A percentile compares a stretch with the other conserved stretches of the same genome.
Conservation (phyloP, 2,113 vertebrate genomes). For the Lanius ludovicianus region DNA sequence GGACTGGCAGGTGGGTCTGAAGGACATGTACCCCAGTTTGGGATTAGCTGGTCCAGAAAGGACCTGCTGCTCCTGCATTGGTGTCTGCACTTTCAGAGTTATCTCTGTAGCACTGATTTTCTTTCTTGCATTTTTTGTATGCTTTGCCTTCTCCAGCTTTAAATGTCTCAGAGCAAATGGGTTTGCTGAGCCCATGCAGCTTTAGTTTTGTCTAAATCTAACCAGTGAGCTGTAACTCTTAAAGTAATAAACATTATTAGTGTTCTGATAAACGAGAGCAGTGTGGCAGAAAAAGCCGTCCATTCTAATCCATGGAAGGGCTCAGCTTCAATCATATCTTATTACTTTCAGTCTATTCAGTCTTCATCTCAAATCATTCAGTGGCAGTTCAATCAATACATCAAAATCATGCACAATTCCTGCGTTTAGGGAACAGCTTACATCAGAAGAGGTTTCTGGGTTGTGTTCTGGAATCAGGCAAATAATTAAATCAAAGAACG, state of each 20-base stretch:
- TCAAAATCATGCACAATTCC: slow-evolving; percentile 11
- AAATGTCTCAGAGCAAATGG: neutral
- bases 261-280: slow-evolving; percentile 15
- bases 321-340: slow-evolving; percentile 18
- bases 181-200: neutral
- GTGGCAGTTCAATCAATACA: slow-evolving; percentile 53
- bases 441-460: neutral
- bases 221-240: neutral
- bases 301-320: slow-evolving; percentile 16
- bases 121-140: neutral
- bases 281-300: neutral
- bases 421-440: neutral
- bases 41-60: neutral
- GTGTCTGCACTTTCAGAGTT: neutral
- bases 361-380: slow-evolving; percentile 31
- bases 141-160: neutral
- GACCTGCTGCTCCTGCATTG: neutral
- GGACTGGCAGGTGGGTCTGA: neutral
- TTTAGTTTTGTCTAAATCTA: neutral
- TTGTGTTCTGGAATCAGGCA: neutral
- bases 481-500: slow-evolving; percentile 37
- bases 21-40: neutral
- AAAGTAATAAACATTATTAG: slow-evolving; percentile 42
- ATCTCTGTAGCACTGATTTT: neutral
- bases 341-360: slow-evolving; percentile 21